Evolutionary conservation across 2,888 invertebrate genomes (phyloP), one percentile per base, ranked within the genome.

Genomic region (Tryphoninae sp.): DNA sequence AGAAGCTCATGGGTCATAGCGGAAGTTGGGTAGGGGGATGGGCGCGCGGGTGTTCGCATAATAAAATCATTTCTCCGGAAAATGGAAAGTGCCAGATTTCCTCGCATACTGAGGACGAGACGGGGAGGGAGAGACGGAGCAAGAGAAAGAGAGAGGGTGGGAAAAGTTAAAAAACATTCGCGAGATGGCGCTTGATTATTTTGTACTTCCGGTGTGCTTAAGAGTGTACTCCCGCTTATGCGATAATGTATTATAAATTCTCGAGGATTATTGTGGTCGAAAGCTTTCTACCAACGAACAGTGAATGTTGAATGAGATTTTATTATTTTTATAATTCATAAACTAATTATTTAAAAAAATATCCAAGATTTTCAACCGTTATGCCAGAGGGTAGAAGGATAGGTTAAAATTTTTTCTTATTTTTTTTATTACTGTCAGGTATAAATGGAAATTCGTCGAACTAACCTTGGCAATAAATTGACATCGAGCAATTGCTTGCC

Each of bases 31-130:
- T 13, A 26, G 64, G 16, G 11, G 59, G 9, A 42, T 61, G 61
- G 13, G 49, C 65, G 22, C 33, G 65, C 19, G 40, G 49, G 23
- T 22, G 53, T 64, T 68, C 79, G 81, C 78, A 78, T 79, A 78
- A 81, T 81, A 78, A 78, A 81, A 78, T 81, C 74, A 64, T 81
- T 69, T 74, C 55, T 74, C 73, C 45, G 72, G 61, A 79, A 74
- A 74, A 81, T 69, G 74, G 58, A 73, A 74, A 79, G 68, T 71
- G 76, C 68, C 74, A 53, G 68, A 74, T 62, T 79, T 69, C 16
- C 55, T 55, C 55, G 61, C 55, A 45, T 45, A 55, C 16, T 19
- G 23, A 42, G 3, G n/a, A 26, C 8, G 53, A 33, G 40, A 13
- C 33, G 22, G 11, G 6, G 74, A 51, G 45, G 64, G n/a, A 64